Evolutionary conservation across 1,140 invertebrate species (phyloP), one percentile per base, ranked within the genome.

Genomic region (Heterodera schachtii): DNA sequence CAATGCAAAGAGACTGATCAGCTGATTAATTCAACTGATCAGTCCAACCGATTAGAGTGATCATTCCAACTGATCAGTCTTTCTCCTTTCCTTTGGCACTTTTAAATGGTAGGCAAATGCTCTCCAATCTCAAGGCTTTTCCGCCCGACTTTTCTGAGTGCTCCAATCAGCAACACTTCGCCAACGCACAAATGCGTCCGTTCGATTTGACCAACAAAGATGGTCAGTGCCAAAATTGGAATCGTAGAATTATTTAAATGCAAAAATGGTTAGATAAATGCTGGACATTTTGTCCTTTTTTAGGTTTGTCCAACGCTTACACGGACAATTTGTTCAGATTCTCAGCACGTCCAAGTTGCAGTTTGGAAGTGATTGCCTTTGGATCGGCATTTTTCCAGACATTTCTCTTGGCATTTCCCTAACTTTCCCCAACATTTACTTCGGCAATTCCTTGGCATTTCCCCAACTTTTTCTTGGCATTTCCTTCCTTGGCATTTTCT

Each of bases 351-450:
- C 88, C 88, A 43, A 82, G 82, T n/a, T 89, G 88, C 74, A 96
- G 16, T 96, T 47, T 71, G 69, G 69, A 71, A 41, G 69, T 44
- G 31, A 69, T 69, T 8, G n/a, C 31, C n/a, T 13, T 4, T n/a
- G 69, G 31, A 19, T 70, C n/a, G n/a, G 67, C 67, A 70, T 43
- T 70, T 70, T 19, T 70, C 6, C 46, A 78, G 93, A 93, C 81
- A 96, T 96, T 66, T 52, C 31, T 31, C 31, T 31, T 31, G 31
- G 31, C 31, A 31, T 31, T 31, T 31, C 1, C 31, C 49, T 52
- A 52, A 52, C 6, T 52, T 52, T 6, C 49, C 49, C 11, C 49
- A 11, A 52, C 49, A 52, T 52, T 52, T 52, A 8, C 49, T 8
- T 52, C 11, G 49, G 31, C 31, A 31, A 31, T 31, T 31, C 31